These are phyloP conservation scores for Chymomyza procnemis DNA, from an alignment of 2,888 invertebrate species.

Conservation along the genomic window DNA sequence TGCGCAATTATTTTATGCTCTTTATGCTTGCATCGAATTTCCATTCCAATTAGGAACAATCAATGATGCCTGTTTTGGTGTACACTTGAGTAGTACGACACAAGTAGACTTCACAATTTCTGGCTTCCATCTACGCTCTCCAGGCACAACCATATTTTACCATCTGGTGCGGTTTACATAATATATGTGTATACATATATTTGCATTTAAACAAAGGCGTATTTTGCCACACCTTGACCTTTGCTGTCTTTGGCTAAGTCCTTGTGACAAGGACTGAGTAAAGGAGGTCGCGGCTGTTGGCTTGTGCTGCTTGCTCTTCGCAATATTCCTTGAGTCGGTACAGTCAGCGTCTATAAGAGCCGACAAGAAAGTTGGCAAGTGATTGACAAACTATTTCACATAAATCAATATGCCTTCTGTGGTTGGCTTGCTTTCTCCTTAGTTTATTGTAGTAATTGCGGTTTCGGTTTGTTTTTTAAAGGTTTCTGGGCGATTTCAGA, in stretches of 20 bases:
- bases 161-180: slow-evolving; percentile 16
- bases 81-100: not conserved
- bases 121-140: slow-evolving; percentile 15
- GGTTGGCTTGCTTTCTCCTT: slow-evolving; percentile 8
- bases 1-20: not conserved
- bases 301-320: not conserved
- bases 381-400: slow-evolving; percentile 32
- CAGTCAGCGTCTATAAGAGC: not conserved
- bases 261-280: not conserved
- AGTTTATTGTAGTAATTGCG: slow-evolving; percentile 11
- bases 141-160: slow-evolving; percentile 32
- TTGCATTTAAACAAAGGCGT: not conserved
- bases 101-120: too few species aligned
- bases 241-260: not conserved
- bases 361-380: slow-evolving; percentile 5
- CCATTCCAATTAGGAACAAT: slow-evolving; percentile 2
- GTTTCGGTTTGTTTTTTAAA: not conserved
- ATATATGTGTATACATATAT: not conserved
- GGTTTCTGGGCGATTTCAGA: slow-evolving; percentile 1
- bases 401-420: slow-evolving; percentile 36
- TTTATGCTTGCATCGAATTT: not conserved
- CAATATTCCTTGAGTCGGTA: not conserved
- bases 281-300: not conserved
- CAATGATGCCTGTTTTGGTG: not conserved
- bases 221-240: slow-evolving; percentile 42